Evolutionary conservation across 2,113 vertebrate species (phyloP).

Genomic region (Prochilodus magdalenae): DNA sequence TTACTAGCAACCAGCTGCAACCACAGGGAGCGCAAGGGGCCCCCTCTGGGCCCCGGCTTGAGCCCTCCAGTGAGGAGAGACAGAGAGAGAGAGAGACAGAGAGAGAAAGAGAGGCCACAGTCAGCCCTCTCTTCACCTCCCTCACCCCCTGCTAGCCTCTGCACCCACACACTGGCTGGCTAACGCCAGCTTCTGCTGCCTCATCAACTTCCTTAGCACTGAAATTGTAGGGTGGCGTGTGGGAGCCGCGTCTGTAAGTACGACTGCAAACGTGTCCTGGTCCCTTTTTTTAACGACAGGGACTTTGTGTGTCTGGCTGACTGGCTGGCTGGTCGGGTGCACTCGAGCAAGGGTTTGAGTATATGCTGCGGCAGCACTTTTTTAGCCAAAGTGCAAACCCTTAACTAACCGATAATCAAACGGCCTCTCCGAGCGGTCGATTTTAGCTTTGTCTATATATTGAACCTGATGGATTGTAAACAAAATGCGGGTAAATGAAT

Average conservation of each 20-base stretch:
- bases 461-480: not conserved
- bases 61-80: slow-evolving; percentile 66
- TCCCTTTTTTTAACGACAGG: slow-evolving; percentile 63
- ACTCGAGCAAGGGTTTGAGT: not conserved
- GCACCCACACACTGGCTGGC: slow-evolving; percentile 66
- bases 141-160: slow-evolving; percentile 55
- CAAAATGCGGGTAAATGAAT: not conserved
- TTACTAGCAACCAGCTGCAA: slow-evolving; percentile 77
- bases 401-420: slow-evolving; percentile 39
- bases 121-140: slow-evolving; percentile 60
- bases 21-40: slow-evolving; percentile 63
- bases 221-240: slow-evolving; percentile 77
- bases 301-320: slow-evolving; percentile 61
- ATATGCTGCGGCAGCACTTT: slow-evolving; percentile 34
- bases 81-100: not conserved
- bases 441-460: not conserved
- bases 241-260: slow-evolving; percentile 73
- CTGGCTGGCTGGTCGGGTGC: slow-evolving; percentile 25
- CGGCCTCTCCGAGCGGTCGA: not conserved
- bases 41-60: slow-evolving; percentile 65
- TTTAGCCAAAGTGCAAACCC: slow-evolving; percentile 29
- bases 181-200: slow-evolving; percentile 69
- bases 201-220: slow-evolving; percentile 71
- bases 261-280: slow-evolving; percentile 72
- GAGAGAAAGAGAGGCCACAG: slow-evolving; percentile 57